A percentile compares a stretch with the other conserved stretches of the same genome.
Conservation (phyloP, 2,797 vertebrate genomes). For the Protosalanx chinensis region DNA sequence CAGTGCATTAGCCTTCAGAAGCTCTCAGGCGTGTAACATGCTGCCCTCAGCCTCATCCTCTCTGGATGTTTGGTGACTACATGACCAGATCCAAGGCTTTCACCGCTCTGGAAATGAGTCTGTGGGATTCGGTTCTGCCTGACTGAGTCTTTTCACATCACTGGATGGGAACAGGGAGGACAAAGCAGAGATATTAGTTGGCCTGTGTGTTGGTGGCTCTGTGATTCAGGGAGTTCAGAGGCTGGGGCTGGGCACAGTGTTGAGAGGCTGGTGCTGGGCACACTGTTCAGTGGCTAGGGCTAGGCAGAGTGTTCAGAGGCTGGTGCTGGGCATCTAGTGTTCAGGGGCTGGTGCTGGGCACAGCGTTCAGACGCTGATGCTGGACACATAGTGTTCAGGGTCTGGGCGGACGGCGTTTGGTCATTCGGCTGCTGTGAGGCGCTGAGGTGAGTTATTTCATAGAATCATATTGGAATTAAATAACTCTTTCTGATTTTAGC, state of each 20-base stretch:
- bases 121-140: constrained; percentile 5
- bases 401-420: constrained; percentile 14
- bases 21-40: constrained; percentile 54
- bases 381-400: too few relatives aligned
- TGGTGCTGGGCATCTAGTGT: too few relatives aligned
- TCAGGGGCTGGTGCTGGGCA: too few relatives aligned
- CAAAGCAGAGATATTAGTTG: constrained; percentile 48
- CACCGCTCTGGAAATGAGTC: constrained; percentile 22
- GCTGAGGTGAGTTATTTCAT: constrained; percentile 25
- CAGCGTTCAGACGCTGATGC: too few relatives aligned
- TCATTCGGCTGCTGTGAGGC: constrained; percentile 15
- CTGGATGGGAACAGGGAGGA: constrained; percentile 28
- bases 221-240: constrained; percentile 37
- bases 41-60: constrained; percentile 37
- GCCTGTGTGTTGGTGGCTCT: constrained; percentile 19
- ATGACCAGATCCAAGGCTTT: constrained; percentile 48
- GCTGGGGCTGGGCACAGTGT: not conserved
- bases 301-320: too few relatives aligned
- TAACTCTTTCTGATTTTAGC: too few relatives aligned
- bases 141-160: constrained; percentile 13
- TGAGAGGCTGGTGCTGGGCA: too few relatives aligned
- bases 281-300: too few relatives aligned
- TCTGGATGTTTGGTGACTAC: constrained; percentile 32
- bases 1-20: constrained; percentile 65
- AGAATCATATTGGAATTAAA: too few relatives aligned